Conservation (phyloP, 1,140 invertebrate genomes). For the Macrosteles quadrilineatus region DNA sequence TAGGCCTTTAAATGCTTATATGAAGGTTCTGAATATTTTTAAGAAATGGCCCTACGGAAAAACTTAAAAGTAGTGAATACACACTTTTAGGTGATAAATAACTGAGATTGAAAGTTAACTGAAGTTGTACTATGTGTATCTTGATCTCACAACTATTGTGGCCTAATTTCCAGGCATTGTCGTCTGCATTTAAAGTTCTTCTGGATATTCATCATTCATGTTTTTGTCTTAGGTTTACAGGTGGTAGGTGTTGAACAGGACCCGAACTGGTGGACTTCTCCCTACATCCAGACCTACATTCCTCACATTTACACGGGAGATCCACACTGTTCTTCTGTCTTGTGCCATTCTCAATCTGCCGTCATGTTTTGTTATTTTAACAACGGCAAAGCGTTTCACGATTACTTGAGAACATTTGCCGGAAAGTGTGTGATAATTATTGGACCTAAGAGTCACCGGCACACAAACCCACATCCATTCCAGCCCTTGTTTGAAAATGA, state of each 20-base stretch:
- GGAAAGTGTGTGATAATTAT: slow-evolving; percentile 67
- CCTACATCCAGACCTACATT: slow-evolving; percentile 56
- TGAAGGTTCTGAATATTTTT: no score
- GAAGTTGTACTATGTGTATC: no score
- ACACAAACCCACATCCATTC: slow-evolving; percentile 25
- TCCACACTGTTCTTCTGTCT: slow-evolving; percentile 16
- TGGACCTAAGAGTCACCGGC: slow-evolving; percentile 54
- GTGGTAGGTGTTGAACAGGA: slow-evolving; percentile 61
- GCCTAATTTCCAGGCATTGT: no score
- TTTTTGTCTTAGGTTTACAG: slow-evolving; percentile 48
- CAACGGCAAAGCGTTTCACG: slow-evolving; percentile 61
- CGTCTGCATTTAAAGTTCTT: no score
- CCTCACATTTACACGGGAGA: slow-evolving; percentile 45
- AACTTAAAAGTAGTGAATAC: no score
- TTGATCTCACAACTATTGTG: no score
- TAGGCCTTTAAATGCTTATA: no score
- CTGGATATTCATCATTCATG: no score
- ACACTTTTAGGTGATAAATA: no score
- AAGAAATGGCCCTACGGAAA: no score
- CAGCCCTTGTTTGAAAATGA: slow-evolving; percentile 7
- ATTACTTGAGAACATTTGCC: slow-evolving; percentile 62
- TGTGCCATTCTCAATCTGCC: slow-evolving; percentile 50
- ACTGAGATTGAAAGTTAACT: no score
- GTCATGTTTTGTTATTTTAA: slow-evolving; percentile 78
- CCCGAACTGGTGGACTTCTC: slow-evolving; percentile 61